Evolutionary conservation across 2,113 vertebrate genomes (phyloP).

Genomic region (Lycaon pictus): DNA sequence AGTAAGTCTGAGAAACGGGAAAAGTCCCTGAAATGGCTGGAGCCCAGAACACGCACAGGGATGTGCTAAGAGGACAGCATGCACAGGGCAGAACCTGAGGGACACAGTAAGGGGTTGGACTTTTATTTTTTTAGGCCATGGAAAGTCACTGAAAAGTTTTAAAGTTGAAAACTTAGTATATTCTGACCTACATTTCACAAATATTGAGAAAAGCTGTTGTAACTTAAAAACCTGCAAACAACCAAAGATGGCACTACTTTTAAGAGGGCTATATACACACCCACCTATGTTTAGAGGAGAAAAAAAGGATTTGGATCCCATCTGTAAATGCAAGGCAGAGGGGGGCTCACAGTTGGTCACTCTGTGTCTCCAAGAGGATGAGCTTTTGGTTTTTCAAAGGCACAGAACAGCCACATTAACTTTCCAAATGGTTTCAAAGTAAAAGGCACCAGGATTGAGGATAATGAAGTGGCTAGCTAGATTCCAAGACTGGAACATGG

Average conservation of each 20-base stretch:
- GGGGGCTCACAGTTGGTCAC: neutral
- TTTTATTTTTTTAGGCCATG: neutral
- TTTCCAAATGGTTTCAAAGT: slow-evolving; percentile 4
- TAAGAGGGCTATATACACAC: neutral
- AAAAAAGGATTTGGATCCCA: neutral
- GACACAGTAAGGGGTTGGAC: neutral
- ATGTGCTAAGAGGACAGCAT: rapidly evolving
- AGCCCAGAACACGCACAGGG: rapidly evolving
- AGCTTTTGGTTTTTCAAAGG: slow-evolving; percentile 1
- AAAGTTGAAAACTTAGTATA: neutral
- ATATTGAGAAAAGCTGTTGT: neutral
- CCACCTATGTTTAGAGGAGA: neutral
- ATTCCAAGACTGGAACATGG: neutral
- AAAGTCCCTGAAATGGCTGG: neutral
- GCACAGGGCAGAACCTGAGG: rapidly evolving
- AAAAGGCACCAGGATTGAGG: neutral
- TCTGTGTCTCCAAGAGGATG: neutral
- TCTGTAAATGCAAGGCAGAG: neutral
- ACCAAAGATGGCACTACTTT: neutral
- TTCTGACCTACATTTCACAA: neutral
- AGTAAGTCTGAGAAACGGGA: neutral
- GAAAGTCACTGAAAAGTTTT: neutral
- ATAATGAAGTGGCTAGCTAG: neutral
- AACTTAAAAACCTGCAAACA: slow-evolving; percentile 38
- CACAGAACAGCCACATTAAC: neutral